These are phyloP conservation scores for Melanostoma mellinum DNA, from an alignment of 2,888 invertebrate species.

Conservation along the genomic window DNA sequence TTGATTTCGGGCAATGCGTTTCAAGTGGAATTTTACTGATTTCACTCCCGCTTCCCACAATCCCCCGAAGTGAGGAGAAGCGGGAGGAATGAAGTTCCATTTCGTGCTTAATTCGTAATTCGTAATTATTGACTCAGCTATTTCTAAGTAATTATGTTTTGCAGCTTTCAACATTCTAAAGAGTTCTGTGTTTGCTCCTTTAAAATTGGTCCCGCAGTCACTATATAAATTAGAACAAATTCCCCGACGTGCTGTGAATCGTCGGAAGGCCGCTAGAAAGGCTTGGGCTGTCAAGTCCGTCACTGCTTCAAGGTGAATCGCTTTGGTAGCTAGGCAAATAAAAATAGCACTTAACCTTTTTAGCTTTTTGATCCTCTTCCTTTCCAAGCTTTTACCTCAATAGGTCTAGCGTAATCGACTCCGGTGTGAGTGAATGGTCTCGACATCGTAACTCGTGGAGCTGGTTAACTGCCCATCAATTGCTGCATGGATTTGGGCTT, in stretches of 20 bases:
- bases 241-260: slow-evolving; percentile 75
- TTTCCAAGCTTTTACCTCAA: slow-evolving; percentile 49
- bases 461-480: too few relatives aligned
- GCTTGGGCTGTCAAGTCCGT: slow-evolving; percentile 68
- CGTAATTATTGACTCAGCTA: background rate
- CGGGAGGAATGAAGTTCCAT: slow-evolving; percentile 76
- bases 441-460: too few relatives aligned
- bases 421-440: slow-evolving; percentile 63
- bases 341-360: slow-evolving; percentile 75
- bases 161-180: background rate
- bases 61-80: slow-evolving; percentile 50
- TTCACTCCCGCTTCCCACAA: slow-evolving; percentile 50
- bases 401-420: slow-evolving; percentile 72
- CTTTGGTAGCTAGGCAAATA: slow-evolving; percentile 74
- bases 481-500: background rate
- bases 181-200: slow-evolving; percentile 74
- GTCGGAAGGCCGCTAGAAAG: slow-evolving; percentile 74
- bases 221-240: slow-evolving; percentile 72
- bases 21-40: slow-evolving; percentile 31
- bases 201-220: slow-evolving; percentile 77
- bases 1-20: background rate
- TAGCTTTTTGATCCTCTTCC: slow-evolving; percentile 58
- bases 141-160: slow-evolving; percentile 6
- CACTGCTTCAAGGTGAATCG: slow-evolving; percentile 63
- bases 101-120: slow-evolving; percentile 42